A percentile compares a stretch with the other conserved stretches of the same genome.
Conservation (phyloP, 2,113 vertebrate genomes). For the Triplophysa tibetana region DNA sequence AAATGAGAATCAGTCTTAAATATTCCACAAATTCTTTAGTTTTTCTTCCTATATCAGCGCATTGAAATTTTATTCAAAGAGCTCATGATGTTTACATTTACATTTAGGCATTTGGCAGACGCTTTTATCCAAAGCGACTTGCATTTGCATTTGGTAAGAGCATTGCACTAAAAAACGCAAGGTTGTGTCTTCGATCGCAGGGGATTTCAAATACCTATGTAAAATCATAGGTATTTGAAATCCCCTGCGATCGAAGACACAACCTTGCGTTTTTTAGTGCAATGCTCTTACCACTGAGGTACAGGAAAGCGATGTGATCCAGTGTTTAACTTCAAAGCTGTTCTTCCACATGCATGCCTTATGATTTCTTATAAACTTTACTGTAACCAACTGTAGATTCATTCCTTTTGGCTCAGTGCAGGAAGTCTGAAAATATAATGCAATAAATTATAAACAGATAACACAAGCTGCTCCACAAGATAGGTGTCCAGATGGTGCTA, state of each 20-base stretch:
- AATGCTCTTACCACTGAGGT: no score
- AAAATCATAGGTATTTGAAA: no score
- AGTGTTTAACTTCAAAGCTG: conserved; percentile 59
- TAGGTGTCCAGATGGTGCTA: background rate
- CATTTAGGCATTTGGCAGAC: no score
- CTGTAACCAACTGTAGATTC: conserved; percentile 59
- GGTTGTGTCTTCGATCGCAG: no score
- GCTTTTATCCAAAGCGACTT: no score
- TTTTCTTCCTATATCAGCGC: background rate
- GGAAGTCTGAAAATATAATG: conserved; percentile 2
- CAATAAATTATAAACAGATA: background rate
- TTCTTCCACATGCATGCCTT: conserved; percentile 58
- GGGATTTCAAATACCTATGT: no score
- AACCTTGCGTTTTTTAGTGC: no score
- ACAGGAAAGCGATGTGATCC: no score
- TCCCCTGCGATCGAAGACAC: no score
- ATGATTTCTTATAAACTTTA: conserved; percentile 39
- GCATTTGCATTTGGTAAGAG: no score
- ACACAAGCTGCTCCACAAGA: conserved; percentile 2
- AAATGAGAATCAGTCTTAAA: background rate
- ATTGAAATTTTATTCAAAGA: background rate
- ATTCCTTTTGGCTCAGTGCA: conserved; percentile 53
- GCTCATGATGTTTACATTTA: background rate
- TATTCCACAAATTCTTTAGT: background rate
- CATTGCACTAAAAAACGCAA: no score